A percentile compares a stretch with the other conserved stretches of the same genome.
Evolutionary conservation across 1,140 invertebrate genomes (phyloP).

Genomic region (Marisa cornuarietis): DNA sequence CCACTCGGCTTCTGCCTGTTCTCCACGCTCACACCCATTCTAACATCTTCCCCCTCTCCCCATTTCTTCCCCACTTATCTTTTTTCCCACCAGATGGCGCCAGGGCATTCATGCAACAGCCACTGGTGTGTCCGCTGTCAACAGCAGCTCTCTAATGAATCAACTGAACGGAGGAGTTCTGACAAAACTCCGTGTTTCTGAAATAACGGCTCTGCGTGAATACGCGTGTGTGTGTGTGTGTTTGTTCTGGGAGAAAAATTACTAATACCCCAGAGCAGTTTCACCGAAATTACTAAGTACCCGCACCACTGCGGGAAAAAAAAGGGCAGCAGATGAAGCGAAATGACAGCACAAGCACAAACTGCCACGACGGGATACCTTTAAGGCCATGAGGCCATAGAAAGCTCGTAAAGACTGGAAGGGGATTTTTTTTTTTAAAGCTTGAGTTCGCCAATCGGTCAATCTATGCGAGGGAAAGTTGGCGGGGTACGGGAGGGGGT

Average conservation of each 20-base stretch:
- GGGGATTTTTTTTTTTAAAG: neutral
- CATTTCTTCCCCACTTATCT: neutral
- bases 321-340: too few species aligned
- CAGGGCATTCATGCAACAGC: too few species aligned
- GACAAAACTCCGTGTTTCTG: too few species aligned
- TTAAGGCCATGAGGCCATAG: too few species aligned
- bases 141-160: too few species aligned
- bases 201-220: neutral
- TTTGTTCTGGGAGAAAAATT: too few species aligned
- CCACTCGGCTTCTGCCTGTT: neutral
- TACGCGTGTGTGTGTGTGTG: slow-evolving; percentile 9
- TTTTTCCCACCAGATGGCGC: neutral
- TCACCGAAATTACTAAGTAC: too few species aligned
- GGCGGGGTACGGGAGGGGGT: neutral
- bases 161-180: too few species aligned
- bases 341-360: neutral
- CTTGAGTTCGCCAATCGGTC: neutral
- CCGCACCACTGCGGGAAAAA: too few species aligned
- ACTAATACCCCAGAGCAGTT: too few species aligned
- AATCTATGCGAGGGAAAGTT: neutral
- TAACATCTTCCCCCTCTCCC: neutral
- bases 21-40: neutral
- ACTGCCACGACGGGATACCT: neutral
- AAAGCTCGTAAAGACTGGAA: too few species aligned
- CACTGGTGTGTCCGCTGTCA: too few species aligned